phyloP scores from a whole-genome alignment of 1,140 invertebrate species.

The Leptopilina boulardi region DNA sequence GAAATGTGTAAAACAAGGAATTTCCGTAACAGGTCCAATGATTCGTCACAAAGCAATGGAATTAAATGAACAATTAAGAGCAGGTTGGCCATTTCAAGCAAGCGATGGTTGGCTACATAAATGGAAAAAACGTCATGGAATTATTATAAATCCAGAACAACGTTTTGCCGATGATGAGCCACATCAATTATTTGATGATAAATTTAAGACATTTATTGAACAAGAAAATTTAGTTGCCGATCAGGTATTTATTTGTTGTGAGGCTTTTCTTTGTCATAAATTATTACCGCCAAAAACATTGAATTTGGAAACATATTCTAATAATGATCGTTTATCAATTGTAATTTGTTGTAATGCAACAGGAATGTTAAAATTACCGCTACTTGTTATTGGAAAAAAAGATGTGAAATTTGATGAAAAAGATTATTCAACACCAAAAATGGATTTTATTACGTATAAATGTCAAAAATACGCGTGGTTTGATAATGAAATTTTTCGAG shows the following conservation, averaged over 20 bases:
- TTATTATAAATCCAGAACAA: neutral
- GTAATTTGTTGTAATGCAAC: neutral
- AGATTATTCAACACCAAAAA: neutral
- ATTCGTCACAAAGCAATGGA: constrained; percentile 11
- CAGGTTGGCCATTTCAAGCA: neutral
- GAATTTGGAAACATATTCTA: neutral
- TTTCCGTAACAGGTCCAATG: neutral
- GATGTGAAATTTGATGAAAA: neutral
- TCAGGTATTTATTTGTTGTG: neutral
- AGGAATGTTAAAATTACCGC: neutral
- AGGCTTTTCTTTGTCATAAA: neutral
- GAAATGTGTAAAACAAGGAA: constrained; percentile 2
- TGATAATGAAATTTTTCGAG: neutral
- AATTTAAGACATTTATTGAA: neutral
- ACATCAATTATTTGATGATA: neutral
- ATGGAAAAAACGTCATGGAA: constrained; percentile 1
- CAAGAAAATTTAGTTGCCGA: neutral
- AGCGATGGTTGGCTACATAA: neutral
- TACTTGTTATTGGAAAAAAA: neutral
- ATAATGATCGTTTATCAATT: neutral
- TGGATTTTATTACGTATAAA: neutral
- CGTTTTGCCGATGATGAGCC: neutral
- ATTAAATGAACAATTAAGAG: constrained; percentile 2
- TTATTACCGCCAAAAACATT: neutral
- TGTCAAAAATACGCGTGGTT: neutral